Evolutionary conservation across 1,140 invertebrate species (phyloP).

Genomic region (Leptopilina clavipes): DNA sequence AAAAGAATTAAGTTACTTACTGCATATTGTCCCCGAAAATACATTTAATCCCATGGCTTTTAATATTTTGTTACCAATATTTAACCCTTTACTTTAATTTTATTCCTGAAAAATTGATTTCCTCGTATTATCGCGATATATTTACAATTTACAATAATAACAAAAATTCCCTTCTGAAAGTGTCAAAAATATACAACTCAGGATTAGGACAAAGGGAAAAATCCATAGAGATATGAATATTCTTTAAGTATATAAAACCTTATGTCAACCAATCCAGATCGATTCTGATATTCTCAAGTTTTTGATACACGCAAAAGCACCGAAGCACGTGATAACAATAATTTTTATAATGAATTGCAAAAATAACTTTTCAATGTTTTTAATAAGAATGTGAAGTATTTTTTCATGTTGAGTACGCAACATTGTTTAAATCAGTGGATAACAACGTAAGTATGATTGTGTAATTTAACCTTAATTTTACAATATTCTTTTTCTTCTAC

Average conservation of each 20-base stretch:
- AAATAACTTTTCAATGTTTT: not conserved
- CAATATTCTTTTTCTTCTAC: no score
- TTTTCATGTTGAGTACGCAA: not conserved
- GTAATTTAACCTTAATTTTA: no score
- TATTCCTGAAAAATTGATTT: not conserved
- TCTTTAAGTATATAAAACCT: not conserved
- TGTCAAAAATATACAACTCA: no score
- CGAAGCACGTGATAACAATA: not conserved
- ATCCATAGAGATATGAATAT: no score
- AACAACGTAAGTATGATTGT: conserved; percentile 20
- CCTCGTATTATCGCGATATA: not conserved
- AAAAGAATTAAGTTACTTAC: no score
- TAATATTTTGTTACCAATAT: no score
- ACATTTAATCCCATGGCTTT: no score
- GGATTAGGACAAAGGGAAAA: no score
- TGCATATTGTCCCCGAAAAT: no score
- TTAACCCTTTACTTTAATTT: no score
- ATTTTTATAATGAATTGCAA: not conserved
- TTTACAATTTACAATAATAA: not conserved
- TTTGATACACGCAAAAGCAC: not conserved
- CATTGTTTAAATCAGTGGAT: not conserved
- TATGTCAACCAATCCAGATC: conserved; percentile 18
- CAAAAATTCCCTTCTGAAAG: no score
- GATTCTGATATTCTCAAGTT: not conserved
- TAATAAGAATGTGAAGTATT: not conserved